Evolutionary conservation across 2,888 invertebrate genomes (phyloP), one percentile per base, ranked within the genome.

Genomic region (Cataglyphis livida): DNA sequence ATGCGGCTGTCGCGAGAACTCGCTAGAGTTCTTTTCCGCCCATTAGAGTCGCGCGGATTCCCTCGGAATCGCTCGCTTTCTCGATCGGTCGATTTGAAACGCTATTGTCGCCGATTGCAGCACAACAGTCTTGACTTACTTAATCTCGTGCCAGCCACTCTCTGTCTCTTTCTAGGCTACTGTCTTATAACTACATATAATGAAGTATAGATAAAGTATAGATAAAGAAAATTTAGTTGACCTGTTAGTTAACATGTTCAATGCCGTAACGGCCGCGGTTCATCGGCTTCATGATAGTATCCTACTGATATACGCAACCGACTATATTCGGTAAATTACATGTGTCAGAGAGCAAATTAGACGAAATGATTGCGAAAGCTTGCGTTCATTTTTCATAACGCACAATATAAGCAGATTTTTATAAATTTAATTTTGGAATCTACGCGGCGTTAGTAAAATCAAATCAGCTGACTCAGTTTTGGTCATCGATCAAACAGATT

Each of bases 1-100:
- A 62, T n/a, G 10, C 62, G 57, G 21, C 51, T 83, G 83, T 83
- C 78, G 71, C 82, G 65, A 28, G 18, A 54, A 83, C 64, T 61
- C 65, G 71, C 71, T 48, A 51, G 25, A 48, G 51, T 81, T 68
- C 51, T 44, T 41, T 59, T 25, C 25, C 44, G 61, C 64, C 59
- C 32, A 57, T 66, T 41, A 82, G 54, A 79, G 32, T 51, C 57
- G 68, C 70, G 44, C n/a, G 48, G 70, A 79, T 65, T 64, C n/a
- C 48, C n/a, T 51, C 57, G 62, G 28, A 28, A 28, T 79, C 79
- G 44, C 59, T 83, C 59, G 73, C 62, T 79, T 73, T 68, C 79
- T 57, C 79, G 79, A 61, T 79, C 83, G 54, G 64, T 12, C 70
- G 59, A 59, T 57, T 75, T 25, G 48, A 61, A 61, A 38, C 28